A percentile compares a stretch with the other conserved stretches of the same genome.
Evolutionary conservation across 1,140 invertebrate species (phyloP).

Genomic region (Trichogramma pretiosum): DNA sequence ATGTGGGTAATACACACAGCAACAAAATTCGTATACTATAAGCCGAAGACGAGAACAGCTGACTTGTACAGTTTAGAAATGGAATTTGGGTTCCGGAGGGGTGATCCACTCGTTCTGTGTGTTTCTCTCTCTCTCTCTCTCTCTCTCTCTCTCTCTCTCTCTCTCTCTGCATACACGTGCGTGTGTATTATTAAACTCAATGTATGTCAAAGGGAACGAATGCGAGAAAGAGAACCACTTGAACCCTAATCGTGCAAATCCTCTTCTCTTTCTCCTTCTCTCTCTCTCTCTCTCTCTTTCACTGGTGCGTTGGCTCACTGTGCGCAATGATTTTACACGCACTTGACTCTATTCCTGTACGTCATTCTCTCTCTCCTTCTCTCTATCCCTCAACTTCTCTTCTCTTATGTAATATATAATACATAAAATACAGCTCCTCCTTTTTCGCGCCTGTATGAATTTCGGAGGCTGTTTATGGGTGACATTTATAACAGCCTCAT

Average conservation of each 20-base stretch:
- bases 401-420: too few relatives aligned
- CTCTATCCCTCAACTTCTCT: conserved; percentile 2
- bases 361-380: conserved; percentile 2
- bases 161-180: too few relatives aligned
- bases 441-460: conserved; percentile 7
- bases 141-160: not conserved
- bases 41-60: conserved; percentile 34
- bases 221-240: conserved; percentile 31
- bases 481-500: not conserved
- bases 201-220: conserved; percentile 17
- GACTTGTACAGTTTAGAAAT: conserved; percentile 32
- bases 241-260: conserved; percentile 35
- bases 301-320: not conserved
- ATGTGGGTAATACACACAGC: too few relatives aligned
- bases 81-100: conserved; percentile 43
- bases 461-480: too few relatives aligned
- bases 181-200: not conserved
- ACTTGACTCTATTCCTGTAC: conserved; percentile 43
- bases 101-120: conserved; percentile 29
- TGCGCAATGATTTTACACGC: conserved; percentile 44
- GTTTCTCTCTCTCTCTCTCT: conserved; percentile 4
- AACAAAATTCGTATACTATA: too few relatives aligned
- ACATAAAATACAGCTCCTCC: too few relatives aligned
- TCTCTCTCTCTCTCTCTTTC: conserved; percentile 24
- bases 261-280: conserved; percentile 2